Base-by-base conservation (phyloP, 2,888 invertebrate genomes). In the Hydroisotoma schaefferi region DNA sequence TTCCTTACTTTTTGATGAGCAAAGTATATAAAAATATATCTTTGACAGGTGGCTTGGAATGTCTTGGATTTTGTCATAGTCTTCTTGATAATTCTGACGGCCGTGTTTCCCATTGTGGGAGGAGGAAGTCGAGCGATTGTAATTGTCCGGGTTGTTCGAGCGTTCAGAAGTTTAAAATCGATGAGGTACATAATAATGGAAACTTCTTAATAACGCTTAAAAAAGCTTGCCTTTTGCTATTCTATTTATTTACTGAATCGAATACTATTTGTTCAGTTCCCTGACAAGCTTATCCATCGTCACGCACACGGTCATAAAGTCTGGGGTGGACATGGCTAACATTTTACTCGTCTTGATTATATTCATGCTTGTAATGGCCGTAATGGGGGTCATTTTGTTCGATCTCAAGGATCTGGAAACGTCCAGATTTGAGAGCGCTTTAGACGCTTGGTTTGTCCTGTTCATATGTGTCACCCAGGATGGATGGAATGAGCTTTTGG, bases 391-490 rank as follows among this genome's bases (percentile, higher is more conserved):
- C 1, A 69, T 65, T 10, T 57, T 71, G 0, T 72, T 72, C 61
- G 64, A 65, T 48, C 22, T 56, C 40, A 53, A 61, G 12, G 56
- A 61, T 59, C n/a, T 65, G 22, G 5, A 37, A 1, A 44, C 47
- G 2, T 48, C 49, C 6, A 49, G 40, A n/a, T 69, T 67, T 61
- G 44, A 65, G 2, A 63, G 58, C 53, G 68, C 73, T 2, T 12
- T 73, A 51, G 61, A 73, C 52, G 73, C 75, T 1, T 67, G 75
- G 68, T 73, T 69, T 47, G 66, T 70, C 2, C 61, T 75, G 18
- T 75, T 75, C 60, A 73, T 75, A 54, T 75, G 74, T 54, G 73
- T 74, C 8, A 75, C 75, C 1, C 74, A 75, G 55, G 74, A 65
- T 55, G 64, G 64, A 26, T 57, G 57, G 57, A 49, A 48, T n/a